phyloP scores from a whole-genome alignment of 30 jellyfish, hydroid and myxozoan genomes.

The Chrysaora quinquecirrha region DNA sequence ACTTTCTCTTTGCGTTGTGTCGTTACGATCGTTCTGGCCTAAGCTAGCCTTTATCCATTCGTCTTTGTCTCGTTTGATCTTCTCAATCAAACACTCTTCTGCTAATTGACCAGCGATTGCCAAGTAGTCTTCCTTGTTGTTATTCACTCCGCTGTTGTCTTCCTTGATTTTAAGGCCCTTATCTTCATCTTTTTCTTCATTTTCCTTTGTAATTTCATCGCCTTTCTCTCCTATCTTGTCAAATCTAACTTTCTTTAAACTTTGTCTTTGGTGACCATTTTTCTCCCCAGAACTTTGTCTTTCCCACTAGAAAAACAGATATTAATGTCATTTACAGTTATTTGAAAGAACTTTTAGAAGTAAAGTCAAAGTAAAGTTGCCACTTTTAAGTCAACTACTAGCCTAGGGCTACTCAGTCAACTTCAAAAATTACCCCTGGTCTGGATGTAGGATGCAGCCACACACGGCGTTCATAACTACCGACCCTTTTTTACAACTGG shows the following conservation, averaged over 20 bases:
- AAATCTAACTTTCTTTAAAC: constrained; percentile 61
- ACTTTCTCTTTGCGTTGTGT: neutral
- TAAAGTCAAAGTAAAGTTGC: too few relatives aligned
- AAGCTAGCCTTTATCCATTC: constrained; percentile 45
- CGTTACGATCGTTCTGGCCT: constrained; percentile 11
- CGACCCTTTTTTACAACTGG: too few relatives aligned
- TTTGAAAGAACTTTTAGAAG: too few relatives aligned
- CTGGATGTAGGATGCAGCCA: too few relatives aligned
- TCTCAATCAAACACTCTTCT: constrained; percentile 34
- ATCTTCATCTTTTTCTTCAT: neutral
- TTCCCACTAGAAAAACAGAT: constrained; percentile 43
- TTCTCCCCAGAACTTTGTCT: neutral
- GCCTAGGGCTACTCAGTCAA: too few relatives aligned
- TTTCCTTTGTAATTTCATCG: neutral
- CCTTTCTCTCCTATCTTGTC: constrained; percentile 32
- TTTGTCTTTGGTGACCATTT: constrained; percentile 1
- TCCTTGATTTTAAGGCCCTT: too few relatives aligned
- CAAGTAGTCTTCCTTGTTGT: constrained; percentile 27
- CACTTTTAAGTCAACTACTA: too few relatives aligned
- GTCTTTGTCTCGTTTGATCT: constrained; percentile 29
- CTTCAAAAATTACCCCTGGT: too few relatives aligned
- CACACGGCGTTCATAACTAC: too few relatives aligned
- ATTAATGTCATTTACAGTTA: neutral
- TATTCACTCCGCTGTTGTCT: constrained; percentile 5
- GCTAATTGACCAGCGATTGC: constrained; percentile 29